Base-by-base conservation (phyloP, 2,797 vertebrate species). In the Rhinatrema bivittatum region DNA sequence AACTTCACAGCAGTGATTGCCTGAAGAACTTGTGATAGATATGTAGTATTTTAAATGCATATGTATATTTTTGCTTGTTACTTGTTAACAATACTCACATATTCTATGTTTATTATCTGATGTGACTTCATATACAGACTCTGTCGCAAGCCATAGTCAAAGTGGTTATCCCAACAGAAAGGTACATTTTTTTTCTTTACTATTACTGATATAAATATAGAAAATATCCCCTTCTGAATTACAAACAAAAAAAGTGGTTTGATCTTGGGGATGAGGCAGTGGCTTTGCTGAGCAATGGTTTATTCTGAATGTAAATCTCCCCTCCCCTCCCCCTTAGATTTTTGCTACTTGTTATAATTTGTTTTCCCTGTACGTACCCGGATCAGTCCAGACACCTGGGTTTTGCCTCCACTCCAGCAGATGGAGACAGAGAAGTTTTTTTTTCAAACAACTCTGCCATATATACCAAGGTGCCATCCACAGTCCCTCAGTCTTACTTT, bases 141-240 rank as follows among this genome's bases (percentile, higher is more conserved):
- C 96, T 99, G 94, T 99, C 96, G 94, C 94, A 99, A 98, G 96
- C 96, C 96, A 98, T 99, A 98, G 96, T 99, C 95, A 99, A 99
- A 99, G 96, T 98, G 96, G 96, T 99, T 98, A 98, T 99, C 95
- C 96, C 96, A 98, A 99, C 96, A 97, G 96, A 99, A 98, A 98
- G 96, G 96, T 98, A 99, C 96, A 96, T 96, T 90, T 92, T 97
- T 88, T 97, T 94, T 89, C 89, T 95, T 90, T 87, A 88, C 87
- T 91, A 94, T 88, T 87, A 97, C 94, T 99, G 88, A 91, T 93
- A 85, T 94, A 87, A 93, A 91, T 88, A 83, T 91, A 89, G 87
- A 88, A 84, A 90, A 87, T 84, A 79, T 94, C 94, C 93, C 91
- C 89, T 94, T 86, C 86, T 86, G 81, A 84, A 82, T 78, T 79